Evolutionary conservation across 2,113 vertebrate species (phyloP).

Genomic region (Agapornis roseicollis): DNA sequence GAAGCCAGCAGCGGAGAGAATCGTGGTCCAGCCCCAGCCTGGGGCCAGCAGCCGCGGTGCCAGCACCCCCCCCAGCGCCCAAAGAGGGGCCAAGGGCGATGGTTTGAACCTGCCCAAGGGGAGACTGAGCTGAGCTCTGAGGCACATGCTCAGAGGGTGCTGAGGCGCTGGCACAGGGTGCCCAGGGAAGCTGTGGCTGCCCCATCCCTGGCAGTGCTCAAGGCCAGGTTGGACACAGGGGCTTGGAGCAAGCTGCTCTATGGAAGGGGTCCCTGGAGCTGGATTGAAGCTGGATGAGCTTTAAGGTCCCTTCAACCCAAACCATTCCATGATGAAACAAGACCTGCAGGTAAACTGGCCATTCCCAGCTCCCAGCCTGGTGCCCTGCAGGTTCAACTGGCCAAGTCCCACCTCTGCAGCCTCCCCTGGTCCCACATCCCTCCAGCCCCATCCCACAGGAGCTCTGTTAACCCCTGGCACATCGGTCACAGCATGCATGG

Average conservation of each 20-base stretch:
- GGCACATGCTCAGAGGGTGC: too few relatives aligned
- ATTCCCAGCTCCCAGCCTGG: background rate
- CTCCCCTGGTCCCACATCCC: fast-evolving
- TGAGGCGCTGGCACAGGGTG: too few relatives aligned
- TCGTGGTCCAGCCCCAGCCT: background rate
- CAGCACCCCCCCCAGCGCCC: too few relatives aligned
- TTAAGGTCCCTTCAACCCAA: background rate
- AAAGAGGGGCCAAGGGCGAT: background rate
- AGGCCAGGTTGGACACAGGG: too few relatives aligned
- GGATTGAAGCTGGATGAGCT: background rate
- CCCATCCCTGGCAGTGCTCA: too few relatives aligned
- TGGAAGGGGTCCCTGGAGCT: background rate
- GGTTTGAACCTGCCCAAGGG: too few relatives aligned
- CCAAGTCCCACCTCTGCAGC: too few relatives aligned
- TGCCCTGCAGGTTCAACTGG: background rate
- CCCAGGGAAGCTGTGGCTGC: too few relatives aligned
- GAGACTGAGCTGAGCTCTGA: too few relatives aligned
- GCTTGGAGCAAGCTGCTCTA: background rate
- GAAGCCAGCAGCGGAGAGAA: background rate
- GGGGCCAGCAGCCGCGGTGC: background rate
- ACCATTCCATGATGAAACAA: background rate
- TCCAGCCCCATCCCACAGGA: fast-evolving
- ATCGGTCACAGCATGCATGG: fast-evolving
- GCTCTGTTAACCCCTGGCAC: background rate
- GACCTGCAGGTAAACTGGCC: background rate